Percentiles rank a stretch among this genome's conserved stretches.
phyloP scores from a whole-genome alignment of 2,797 vertebrate species.

The Sebastes trivittatus region DNA sequence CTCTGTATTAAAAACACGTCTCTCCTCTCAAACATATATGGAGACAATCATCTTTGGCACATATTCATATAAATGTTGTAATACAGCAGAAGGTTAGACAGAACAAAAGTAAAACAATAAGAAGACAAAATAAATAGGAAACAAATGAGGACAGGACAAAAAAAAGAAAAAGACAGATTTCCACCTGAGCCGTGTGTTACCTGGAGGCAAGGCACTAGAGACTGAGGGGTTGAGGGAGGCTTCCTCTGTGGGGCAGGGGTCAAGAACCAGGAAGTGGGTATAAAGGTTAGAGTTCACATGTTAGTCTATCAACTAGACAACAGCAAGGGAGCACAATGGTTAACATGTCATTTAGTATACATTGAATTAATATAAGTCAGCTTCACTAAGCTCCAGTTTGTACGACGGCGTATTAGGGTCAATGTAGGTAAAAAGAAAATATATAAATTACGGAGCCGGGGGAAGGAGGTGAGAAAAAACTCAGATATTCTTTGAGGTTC shows the following conservation, averaged over 20 bases:
- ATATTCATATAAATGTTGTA: background rate
- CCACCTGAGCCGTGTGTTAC: conserved; percentile 71
- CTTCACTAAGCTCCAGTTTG: background rate
- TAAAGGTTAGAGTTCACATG: conserved; percentile 86
- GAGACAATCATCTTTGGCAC: background rate
- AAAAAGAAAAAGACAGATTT: conserved; percentile 12
- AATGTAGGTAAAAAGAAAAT: background rate
- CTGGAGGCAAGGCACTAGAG: conserved; percentile 84
- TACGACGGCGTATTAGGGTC: background rate
- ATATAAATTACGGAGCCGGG: background rate
- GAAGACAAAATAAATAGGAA: background rate
- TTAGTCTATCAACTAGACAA: conserved; percentile 79
- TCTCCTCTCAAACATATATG: background rate
- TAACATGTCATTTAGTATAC: conserved; percentile 22
- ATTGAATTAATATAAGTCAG: background rate
- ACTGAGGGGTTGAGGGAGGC: conserved; percentile 87
- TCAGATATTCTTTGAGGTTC: background rate
- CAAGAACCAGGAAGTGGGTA: conserved; percentile 67
- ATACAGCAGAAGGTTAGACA: background rate
- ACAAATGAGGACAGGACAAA: background rate
- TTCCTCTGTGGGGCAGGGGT: conserved; percentile 85
- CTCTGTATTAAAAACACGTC: background rate
- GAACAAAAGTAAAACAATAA: background rate
- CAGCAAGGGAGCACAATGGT: conserved; percentile 39
- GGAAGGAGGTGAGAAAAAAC: background rate